Evolutionary conservation across 2,797 vertebrate genomes (phyloP), one percentile per base, ranked within the genome.

Genomic region (Dicrostonyx torquatus): DNA sequence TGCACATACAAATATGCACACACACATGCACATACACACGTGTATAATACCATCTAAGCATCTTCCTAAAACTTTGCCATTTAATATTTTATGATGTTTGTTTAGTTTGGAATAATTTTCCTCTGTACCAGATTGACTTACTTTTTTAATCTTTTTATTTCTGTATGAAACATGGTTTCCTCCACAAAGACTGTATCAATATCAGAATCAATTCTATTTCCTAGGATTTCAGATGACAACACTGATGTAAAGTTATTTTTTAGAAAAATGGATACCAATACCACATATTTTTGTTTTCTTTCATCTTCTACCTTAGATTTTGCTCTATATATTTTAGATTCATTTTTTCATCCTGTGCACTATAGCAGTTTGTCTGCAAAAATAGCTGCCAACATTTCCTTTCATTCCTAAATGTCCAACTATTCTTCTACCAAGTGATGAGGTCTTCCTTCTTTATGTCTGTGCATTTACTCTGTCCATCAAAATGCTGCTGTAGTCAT

Each of bases 21-120:
- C 3, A 73, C 10, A 84, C 18, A n/a, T 64, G 9, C 0, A 68
- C 15, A 17, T 5, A 26, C 1, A 40, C 4, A 26, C 4, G 2
- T 13, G 7, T 89, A n/a, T 62, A 29, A 1, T 72, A 10, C 34
- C 37, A 60, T 75, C 26, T 7, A 75, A 1, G 0, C 18, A 58
- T 87, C 37, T 79, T 93, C 37, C n/a, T 87, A 14, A 82, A 55
- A 22, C 18, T 5, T 9, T 87, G 0, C 4, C 20, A 76, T 83
- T 84, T 93, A 86, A 37, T 53, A 20, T 82, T 89, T 66, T 78
- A 45, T 78, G 68, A 40, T 80, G 4, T 82, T 82, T 50, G 34
- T 60, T 58, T 62, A 37, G 15, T 26, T 87, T 82, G n/a, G 6
- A 78, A 91, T 89, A 82, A 66, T 82, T 9, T 66, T 31, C 8